Base-by-base conservation (phyloP, 2,888 invertebrate species). In the Euproctis similis region DNA sequence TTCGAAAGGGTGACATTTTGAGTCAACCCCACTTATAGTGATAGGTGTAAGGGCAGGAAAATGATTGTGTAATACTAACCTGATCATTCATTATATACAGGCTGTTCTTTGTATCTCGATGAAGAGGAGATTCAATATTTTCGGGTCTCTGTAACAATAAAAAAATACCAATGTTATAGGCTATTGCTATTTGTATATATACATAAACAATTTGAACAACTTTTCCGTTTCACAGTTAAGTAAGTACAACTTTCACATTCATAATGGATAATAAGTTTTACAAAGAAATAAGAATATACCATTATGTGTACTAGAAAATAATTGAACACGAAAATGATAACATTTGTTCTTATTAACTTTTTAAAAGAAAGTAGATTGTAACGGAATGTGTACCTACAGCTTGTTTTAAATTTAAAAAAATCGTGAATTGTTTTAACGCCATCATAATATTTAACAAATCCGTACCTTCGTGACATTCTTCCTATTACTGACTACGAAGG, bases 81-180 rank as follows among this genome's bases (percentile, higher is more conserved):
- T 92, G 92, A 76, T 92, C 92, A 69, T 89, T 88, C 90, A 91
- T 91, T 74, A 87, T 89, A 88, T 91, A 91, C 56, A 89, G 86
- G 85, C 88, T 89, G 54, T 63, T 68, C 72, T 89, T 88, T 59
- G 88, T 86, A 67, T 88, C 85, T 66, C 90, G 90, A 57, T 89
- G 87, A 70, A 91, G 81, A 52, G 91, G 88, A 64, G 91, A 85
- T 68, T 91, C 91, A 66, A 92, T 85, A 77, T 88, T 90, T 87
- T 92, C 91, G 74, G 89, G 88, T 85, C 91, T 87, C 91, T 91
- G 89, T 33, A 90, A 90, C 76, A 82, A 75, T 64, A 59, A 60
- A 58, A 61, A 48, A 17, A 5, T 12, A 10, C n/a, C n/a, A 36
- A 9, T 17, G 12, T 16, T 10, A n/a, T n/a, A 8, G 19, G 19